Conservation (phyloP, 2,113 vertebrate genomes). For the rabbit (Oryctolagus cuniculus) region DNA sequence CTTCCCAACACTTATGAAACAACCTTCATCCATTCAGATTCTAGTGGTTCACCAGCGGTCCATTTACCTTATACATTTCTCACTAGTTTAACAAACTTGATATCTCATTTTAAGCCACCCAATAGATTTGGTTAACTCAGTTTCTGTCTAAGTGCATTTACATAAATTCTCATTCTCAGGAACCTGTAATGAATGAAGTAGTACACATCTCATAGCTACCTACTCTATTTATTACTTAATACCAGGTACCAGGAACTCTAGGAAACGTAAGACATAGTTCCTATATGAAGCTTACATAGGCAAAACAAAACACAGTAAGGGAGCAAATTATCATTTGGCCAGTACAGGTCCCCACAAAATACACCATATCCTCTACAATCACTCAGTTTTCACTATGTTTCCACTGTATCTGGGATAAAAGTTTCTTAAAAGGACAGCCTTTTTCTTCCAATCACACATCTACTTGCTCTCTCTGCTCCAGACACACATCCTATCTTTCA, state of each 20-base stretch:
- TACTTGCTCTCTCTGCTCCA: neutral
- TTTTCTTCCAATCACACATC: neutral
- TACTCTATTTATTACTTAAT: neutral
- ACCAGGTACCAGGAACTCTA: neutral
- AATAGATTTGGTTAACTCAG: neutral
- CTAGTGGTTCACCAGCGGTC: neutral
- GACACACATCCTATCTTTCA: neutral
- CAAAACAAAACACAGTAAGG: conserved; percentile 29
- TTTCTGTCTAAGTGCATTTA: conserved; percentile 42
- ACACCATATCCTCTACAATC: neutral
- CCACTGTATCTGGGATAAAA: neutral
- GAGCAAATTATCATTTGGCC: neutral
- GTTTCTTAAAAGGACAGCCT: neutral
- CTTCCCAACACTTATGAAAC: neutral
- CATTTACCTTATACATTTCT: conserved; percentile 3
- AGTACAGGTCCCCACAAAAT: conserved; percentile 9
- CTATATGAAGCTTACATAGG: neutral
- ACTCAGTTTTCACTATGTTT: neutral
- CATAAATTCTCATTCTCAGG: neutral
- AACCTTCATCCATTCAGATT: neutral
- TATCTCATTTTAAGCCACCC: neutral
- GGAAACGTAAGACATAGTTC: neutral
- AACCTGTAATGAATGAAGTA: conserved; percentile 27
- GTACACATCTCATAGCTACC: neutral
- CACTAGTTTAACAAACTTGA: conserved; percentile 31